These are phyloP conservation scores for Cromileptes altivelis DNA, from an alignment of 2,113 vertebrate species.

Conservation along the genomic window DNA sequence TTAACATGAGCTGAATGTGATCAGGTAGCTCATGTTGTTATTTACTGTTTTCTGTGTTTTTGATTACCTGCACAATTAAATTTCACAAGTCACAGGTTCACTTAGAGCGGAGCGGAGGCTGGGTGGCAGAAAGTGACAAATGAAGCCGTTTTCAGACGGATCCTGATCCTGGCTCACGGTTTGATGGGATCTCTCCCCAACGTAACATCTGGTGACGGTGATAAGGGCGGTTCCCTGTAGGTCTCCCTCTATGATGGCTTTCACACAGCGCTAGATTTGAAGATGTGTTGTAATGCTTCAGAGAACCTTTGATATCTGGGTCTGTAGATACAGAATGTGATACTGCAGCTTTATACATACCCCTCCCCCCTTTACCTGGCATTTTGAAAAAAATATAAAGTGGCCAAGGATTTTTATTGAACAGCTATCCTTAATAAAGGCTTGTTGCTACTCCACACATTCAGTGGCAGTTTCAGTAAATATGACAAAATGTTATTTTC, in stretches of 20 bases:
- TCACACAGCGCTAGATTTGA: constrained; percentile 58
- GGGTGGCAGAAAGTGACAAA: constrained; percentile 36
- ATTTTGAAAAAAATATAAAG: background rate
- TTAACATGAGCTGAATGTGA: constrained; percentile 46
- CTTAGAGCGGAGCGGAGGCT: constrained; percentile 26
- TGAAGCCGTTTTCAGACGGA: constrained; percentile 44
- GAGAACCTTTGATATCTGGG: constrained; percentile 73
- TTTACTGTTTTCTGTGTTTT: constrained; percentile 49
- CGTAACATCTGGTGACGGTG: constrained; percentile 71
- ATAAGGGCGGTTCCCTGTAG: constrained; percentile 79
- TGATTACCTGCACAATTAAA: constrained; percentile 56
- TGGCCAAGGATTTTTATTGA: background rate
- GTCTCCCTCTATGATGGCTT: constrained; percentile 71
- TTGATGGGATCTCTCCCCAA: constrained; percentile 63
- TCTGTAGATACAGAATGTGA: constrained; percentile 57
- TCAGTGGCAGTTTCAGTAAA: background rate
- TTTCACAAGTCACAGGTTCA: constrained; percentile 61
- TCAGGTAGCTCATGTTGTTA: constrained; percentile 52
- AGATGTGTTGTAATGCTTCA: constrained; percentile 72
- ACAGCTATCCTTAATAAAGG: background rate
- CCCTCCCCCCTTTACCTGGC: background rate
- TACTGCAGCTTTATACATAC: background rate
- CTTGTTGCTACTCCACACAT: background rate
- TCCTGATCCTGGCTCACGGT: constrained; percentile 53
- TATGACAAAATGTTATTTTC: too few species aligned